Evolutionary conservation across 2,797 vertebrate genomes (phyloP), one percentile per base, ranked within the genome.

Genomic region (Sarcoramphus papa): DNA sequence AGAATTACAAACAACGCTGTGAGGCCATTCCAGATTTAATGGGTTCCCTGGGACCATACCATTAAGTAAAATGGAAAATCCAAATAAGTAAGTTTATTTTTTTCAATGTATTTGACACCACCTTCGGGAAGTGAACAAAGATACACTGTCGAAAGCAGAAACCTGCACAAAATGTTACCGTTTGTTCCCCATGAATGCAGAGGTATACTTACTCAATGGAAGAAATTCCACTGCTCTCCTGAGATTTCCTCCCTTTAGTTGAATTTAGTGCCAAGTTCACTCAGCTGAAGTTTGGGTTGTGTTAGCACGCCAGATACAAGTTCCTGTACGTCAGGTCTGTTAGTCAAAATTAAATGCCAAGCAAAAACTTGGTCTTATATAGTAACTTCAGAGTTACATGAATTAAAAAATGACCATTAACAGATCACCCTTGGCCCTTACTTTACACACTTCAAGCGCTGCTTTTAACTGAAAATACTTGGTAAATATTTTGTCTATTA

Each of bases 141-240:
- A 91, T 88, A 91, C 80, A 98, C 93, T 98, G 97, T 98, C 87
- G 72, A 96, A 95, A 54, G 73, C 82, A 92, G 54, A 93, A 98
- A 97, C 86, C 68, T 73, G 97, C 95, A 98, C 97, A 98, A 93
- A 98, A 97, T 96, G 97, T 97, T 97, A 97, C 97, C 98, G 97
- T 98, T 98, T 98, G 98, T 94, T 97, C 85, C 75, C 90, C 51
- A 18, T 41, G 80, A 97, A 97, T 95, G 94, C 97, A 90, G 98
- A 98, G 97, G 98, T 98, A 98, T 96, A 98, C 97, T 98, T 98
- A 97, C 97, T 98, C 98, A 98, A 98, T 94, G 97, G 98, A 98
- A 98, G 98, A 97, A 98, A 99, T 99, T 99, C 98, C 98, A 97
- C 80, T 97, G 95, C 94, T 98, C 98, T 98, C 98, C 94, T 41